Percentiles rank a stretch among this genome's conserved stretches.
Evolutionary conservation across 2,888 invertebrate species (phyloP).

Genomic region (Heliconius sara): DNA sequence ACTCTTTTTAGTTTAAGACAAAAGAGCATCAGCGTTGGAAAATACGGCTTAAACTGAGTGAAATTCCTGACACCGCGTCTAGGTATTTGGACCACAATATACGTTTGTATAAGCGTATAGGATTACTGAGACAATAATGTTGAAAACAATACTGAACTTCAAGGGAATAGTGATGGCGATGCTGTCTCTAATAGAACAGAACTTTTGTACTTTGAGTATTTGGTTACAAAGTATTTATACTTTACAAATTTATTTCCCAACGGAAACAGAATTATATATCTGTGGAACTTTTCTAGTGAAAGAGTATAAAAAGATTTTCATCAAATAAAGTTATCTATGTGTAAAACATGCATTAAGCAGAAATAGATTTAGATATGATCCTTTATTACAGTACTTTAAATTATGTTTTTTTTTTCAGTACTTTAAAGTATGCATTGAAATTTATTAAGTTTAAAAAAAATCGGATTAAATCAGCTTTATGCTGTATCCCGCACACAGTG

Average conservation of each 20-base stretch:
- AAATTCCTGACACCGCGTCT: slow-evolving; percentile 32
- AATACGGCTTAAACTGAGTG: slow-evolving; percentile 34
- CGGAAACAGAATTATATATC: not conserved
- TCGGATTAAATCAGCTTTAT: no score
- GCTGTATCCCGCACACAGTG: not conserved
- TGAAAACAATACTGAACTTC: slow-evolving; percentile 22
- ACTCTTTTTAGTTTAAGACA: slow-evolving; percentile 46
- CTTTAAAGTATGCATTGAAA: not conserved
- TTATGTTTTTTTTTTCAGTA: not conserved
- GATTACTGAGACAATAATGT: slow-evolving; percentile 19
- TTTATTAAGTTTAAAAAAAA: not conserved
- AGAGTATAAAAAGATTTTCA: no score
- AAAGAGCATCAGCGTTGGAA: slow-evolving; percentile 38
- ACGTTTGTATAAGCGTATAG: slow-evolving; percentile 21
- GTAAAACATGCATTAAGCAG: no score
- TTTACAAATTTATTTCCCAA: not conserved
- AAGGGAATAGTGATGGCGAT: slow-evolving; percentile 6
- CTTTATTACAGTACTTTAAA: not conserved
- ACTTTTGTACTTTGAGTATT: not conserved
- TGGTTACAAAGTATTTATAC: not conserved
- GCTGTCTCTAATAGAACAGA: not conserved
- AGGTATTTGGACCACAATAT: slow-evolving; percentile 22
- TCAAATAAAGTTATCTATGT: no score
- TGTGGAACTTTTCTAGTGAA: no score
- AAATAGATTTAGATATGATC: no score